Evolutionary conservation across 2,797 vertebrate species (phyloP), one percentile per base, ranked within the genome.

Genomic region (Gastrophryne carolinensis): DNA sequence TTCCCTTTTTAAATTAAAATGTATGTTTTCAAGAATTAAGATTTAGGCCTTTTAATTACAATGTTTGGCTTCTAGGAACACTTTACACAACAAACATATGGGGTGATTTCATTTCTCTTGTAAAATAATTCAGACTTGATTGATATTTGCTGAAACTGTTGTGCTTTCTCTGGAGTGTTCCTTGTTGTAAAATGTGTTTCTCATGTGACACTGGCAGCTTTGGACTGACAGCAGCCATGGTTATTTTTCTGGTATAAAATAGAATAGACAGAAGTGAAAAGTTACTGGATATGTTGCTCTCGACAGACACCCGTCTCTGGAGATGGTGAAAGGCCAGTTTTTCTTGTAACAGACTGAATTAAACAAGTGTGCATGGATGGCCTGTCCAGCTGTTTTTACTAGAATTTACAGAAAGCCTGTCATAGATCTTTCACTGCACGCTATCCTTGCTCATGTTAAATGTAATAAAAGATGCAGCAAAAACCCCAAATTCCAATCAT

Each of bases 291-390:
- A 52, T 26, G 13, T 15, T 56, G 17, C 19, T 56, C 5, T 9
- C 54, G 34, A 56, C 66, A 69, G 32, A 23, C 21, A 54, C 52
- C n/a, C 39, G 29, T 69, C 50, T 41, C 52, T n/a, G 3, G 66
- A 41, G 61, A 64, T 49, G 61, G 23, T 64, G 21, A 63, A 29
- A 63, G 60, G 60, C 47, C 60, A 63, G 37, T 19, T 26, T 56
- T 29, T 29, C 53, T 23, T 39, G 19, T 3, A 61, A 34, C 23
- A 62, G 41, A 47, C 23, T 44, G 19, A 63, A 29, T 63, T 27
- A 13, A 41, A 27, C 2, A 61, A 15, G 24, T 63, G 23, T 44
- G 23, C 21, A 27, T 17, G 35, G 35, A 29, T 4, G 1, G 23
- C 37, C 26, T 17, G 24, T 47, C 24, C 15, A 63, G n/a, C 24